A percentile compares a stretch with the other conserved stretches of the same genome.
phyloP scores from a whole-genome alignment of 2,113 vertebrate genomes.

The Helogale parvula region DNA sequence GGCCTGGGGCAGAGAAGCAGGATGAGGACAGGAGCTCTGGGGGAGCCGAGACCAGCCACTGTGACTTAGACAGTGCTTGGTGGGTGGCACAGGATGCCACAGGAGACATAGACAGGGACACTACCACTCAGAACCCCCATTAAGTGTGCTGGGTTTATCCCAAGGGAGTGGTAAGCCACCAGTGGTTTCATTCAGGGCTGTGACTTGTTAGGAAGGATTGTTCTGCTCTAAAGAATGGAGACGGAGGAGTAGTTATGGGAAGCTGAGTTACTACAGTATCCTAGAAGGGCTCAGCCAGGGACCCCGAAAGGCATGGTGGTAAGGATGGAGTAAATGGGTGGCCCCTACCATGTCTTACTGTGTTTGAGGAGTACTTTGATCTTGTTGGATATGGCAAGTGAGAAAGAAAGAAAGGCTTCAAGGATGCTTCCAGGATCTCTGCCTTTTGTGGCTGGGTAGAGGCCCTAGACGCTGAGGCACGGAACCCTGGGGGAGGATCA shows the following conservation, averaged over 20 bases:
- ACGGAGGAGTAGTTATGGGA: not conserved
- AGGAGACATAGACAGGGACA: not conserved
- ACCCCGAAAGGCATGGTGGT: too few species aligned
- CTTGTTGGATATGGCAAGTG: not conserved
- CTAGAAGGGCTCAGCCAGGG: not conserved
- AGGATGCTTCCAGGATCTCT: not conserved
- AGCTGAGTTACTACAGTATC: too few species aligned
- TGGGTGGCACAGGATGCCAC: too few species aligned
- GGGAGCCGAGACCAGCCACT: not conserved
- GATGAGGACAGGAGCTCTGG: not conserved
- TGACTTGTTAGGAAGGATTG: not conserved
- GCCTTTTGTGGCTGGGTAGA: not conserved
- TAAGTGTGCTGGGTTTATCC: not conserved
- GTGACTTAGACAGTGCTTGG: not conserved
- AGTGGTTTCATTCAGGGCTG: accelerated
- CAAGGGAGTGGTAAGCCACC: not conserved
- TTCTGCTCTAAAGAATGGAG: not conserved
- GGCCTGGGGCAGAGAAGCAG: not conserved
- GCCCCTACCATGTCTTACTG: accelerated
- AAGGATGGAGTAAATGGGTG: not conserved
- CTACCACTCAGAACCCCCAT: not conserved
- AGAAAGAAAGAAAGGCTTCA: not conserved
- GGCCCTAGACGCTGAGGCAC: accelerated
- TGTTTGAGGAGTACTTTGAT: not conserved
- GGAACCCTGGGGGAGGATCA: not conserved